Evolutionary conservation across 2,888 invertebrate genomes (phyloP).

Genomic region (Drosophila meridiana): DNA sequence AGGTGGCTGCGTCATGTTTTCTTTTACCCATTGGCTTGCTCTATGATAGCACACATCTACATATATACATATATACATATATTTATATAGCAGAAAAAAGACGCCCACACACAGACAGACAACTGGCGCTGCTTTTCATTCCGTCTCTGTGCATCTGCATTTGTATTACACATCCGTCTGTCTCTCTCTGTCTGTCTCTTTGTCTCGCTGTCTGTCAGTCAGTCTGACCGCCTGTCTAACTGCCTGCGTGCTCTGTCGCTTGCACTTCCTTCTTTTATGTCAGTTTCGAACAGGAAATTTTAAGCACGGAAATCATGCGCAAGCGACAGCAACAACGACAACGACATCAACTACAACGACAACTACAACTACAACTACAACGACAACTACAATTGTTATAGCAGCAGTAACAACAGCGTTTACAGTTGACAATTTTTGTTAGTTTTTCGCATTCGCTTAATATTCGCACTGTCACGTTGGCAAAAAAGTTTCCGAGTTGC

Average conservation of each 20-base stretch:
- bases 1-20: slow-evolving; percentile 25
- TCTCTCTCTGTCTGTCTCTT: slow-evolving; percentile 17
- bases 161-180: slow-evolving; percentile 29
- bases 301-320: slow-evolving; percentile 73
- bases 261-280: slow-evolving; percentile 59
- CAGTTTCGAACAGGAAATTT: slow-evolving; percentile 75
- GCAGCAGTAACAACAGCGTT: slow-evolving; percentile 17
- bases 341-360: slow-evolving; percentile 7
- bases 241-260: slow-evolving; percentile 34
- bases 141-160: slow-evolving; percentile 40
- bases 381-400: slow-evolving; percentile 15
- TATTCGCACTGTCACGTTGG: slow-evolving; percentile 39
- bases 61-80: slow-evolving; percentile 4
- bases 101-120: background rate
- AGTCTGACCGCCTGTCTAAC: slow-evolving; percentile 23
- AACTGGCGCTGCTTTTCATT: slow-evolving; percentile 21
- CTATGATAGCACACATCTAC: slow-evolving; percentile 4
- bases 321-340: slow-evolving; percentile 49
- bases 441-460: slow-evolving; percentile 46
- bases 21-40: slow-evolving; percentile 14
- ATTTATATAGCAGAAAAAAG: background rate
- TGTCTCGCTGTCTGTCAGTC: slow-evolving; percentile 21
- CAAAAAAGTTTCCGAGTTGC: slow-evolving; percentile 19
- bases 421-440: slow-evolving; percentile 51
- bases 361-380: slow-evolving; percentile 24